Evolutionary conservation across 2,113 vertebrate genomes (phyloP).

Genomic region (Leucopsar rothschildi): DNA sequence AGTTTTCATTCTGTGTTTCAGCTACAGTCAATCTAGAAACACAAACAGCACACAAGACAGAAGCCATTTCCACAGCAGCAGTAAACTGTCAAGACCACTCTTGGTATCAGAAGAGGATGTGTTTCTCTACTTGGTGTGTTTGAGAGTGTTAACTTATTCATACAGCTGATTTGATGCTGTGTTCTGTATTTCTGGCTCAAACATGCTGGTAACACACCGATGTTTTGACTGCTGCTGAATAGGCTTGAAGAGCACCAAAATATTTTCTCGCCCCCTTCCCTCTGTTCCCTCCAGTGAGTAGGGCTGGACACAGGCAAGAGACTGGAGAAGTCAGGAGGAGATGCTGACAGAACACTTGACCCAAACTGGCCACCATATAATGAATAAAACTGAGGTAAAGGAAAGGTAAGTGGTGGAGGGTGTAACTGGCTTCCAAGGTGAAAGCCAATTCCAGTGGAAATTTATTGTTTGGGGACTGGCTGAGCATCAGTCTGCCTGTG

Average conservation of each 20-base stretch:
- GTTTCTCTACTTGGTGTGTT: not conserved
- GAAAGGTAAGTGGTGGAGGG: not conserved
- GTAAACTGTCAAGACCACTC: not conserved
- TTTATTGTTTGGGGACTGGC: not conserved
- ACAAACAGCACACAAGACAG: not conserved
- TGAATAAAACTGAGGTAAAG: not conserved
- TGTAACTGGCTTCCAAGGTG: not conserved
- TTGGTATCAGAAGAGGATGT: not conserved
- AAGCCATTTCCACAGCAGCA: not conserved
- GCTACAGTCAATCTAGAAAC: not conserved
- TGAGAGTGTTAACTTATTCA: not conserved
- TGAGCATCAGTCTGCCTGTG: not conserved
- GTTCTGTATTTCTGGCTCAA: not conserved
- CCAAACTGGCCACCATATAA: not conserved
- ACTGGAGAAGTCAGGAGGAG: not conserved
- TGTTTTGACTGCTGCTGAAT: not conserved
- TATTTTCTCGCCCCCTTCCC: not conserved
- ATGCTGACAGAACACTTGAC: not conserved
- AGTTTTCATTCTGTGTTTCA: not conserved
- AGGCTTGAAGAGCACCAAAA: not conserved
- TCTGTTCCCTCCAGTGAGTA: accelerated
- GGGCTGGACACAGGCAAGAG: not conserved
- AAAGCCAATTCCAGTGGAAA: not conserved
- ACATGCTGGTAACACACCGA: not conserved
- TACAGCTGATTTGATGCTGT: not conserved